Conservation (phyloP, 2,797 vertebrate species). For the Rhabdomys pumilio region DNA sequence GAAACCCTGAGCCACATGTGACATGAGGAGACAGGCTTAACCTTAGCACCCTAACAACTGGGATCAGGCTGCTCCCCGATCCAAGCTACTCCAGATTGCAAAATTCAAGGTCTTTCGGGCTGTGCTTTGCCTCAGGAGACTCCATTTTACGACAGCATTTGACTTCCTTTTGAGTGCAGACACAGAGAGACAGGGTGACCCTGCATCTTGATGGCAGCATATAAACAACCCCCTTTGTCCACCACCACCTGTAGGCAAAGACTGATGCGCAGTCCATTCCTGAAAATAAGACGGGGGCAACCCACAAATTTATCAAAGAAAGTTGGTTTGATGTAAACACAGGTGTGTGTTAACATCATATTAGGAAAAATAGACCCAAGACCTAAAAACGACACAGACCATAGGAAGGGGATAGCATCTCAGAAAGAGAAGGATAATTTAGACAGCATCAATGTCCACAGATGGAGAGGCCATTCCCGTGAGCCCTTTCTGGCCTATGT, state of each 20-base stretch:
- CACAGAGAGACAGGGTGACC: no score
- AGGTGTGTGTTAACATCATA: background rate
- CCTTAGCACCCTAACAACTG: fast-evolving
- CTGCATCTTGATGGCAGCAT: background rate
- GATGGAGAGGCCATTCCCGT: background rate
- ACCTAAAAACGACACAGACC: background rate
- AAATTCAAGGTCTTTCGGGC: background rate
- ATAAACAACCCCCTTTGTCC: background rate
- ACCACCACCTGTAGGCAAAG: background rate
- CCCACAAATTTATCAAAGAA: background rate
- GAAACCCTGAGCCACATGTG: background rate
- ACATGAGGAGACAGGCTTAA: fast-evolving
- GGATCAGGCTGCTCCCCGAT: background rate
- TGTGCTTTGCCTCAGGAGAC: background rate
- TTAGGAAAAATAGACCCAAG: background rate
- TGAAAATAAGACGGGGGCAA: background rate
- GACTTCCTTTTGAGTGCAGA: background rate
- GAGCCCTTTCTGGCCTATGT: background rate
- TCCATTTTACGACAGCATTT: background rate
- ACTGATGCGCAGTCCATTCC: background rate
- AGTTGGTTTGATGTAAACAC: no score
- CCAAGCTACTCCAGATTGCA: background rate
- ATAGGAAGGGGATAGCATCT: background rate
- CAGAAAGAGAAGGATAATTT: background rate
- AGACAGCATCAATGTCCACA: background rate